Base-by-base conservation (phyloP, 2,888 invertebrate species). In the Epinotia brunnichana region DNA sequence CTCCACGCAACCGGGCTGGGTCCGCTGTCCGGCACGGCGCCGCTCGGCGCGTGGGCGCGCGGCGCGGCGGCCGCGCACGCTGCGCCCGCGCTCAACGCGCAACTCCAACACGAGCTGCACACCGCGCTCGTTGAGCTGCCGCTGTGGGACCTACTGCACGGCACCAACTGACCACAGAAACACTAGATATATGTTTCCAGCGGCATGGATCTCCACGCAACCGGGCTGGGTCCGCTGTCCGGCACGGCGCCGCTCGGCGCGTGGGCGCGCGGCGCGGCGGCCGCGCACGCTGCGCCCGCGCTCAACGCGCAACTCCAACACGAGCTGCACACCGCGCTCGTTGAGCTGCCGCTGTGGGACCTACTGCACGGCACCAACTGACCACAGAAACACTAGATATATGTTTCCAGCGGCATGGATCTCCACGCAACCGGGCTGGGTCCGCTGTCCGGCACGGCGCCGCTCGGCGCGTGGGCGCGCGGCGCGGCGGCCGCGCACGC, bases 1-100 rank as follows among this genome's bases (percentile, higher is more conserved):
- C n/a, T n/a, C 29, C 93, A 93, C 83, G 87, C 92, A 62, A 91
- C 93, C 0, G 93, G 93, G 0, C 81, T 94, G 61, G 93, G 93
- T 0, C 87, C 90, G 1, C 84, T 92, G 69, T 11, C 51, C 17
- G 63, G 63, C 83, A 86, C 92, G 62, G 91, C 93, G 0, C 93
- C 93, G 0, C 81, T 94, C 62, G 93, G 92, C 0, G 87, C 90
- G 1, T 83, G 51, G 51, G 51, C 92, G 68, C 88, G 87, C 78
- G 87, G 87, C 17, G 80, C 85, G 63, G 87, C 86, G 17, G 81
- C 85, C 68, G 85, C 76, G 80, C 80, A 79, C 76, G 91, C 88
- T 1, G 90, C 85, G 71, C 91, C 93, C 68, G 88, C 89, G 0
- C 75, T 90, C 21, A 77, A 80, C 44, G 76, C 80, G 1, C 90